Evolutionary conservation across 2,113 vertebrate species (phyloP).

Genomic region (Globicephala melas): DNA sequence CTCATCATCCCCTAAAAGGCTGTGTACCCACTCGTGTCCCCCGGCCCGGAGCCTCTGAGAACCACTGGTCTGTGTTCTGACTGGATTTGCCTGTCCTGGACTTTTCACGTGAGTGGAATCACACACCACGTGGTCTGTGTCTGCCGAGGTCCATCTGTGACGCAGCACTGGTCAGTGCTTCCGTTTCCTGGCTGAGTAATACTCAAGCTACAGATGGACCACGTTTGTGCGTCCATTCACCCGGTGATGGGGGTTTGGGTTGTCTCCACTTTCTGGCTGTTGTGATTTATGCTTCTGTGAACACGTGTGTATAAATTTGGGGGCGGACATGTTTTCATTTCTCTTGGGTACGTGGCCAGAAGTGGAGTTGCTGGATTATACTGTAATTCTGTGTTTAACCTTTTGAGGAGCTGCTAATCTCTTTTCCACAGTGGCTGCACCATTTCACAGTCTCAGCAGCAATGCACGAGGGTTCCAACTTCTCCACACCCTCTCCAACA

Average conservation of each 20-base stretch:
- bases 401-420: fast-evolving
- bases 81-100: neutral
- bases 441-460: neutral
- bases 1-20: neutral
- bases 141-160: fast-evolving
- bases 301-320: fast-evolving
- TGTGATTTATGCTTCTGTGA: fast-evolving
- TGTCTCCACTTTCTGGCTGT: fast-evolving
- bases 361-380: neutral
- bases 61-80: fast-evolving
- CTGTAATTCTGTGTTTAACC: neutral
- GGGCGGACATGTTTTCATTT: fast-evolving
- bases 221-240: fast-evolving
- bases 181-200: fast-evolving
- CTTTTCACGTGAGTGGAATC: fast-evolving
- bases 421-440: neutral
- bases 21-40: fast-evolving
- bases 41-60: neutral
- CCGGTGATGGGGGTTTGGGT: fast-evolving
- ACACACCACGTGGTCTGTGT: fast-evolving
- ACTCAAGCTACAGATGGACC: fast-evolving
- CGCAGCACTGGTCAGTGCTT: fast-evolving
- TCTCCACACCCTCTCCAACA: fast-evolving
- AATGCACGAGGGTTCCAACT: fast-evolving
- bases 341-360: too few species aligned